A percentile compares a stretch with the other conserved stretches of the same genome.
phyloP scores from a whole-genome alignment of 2,113 vertebrate species.

The Xiphorhynchus elegans region DNA sequence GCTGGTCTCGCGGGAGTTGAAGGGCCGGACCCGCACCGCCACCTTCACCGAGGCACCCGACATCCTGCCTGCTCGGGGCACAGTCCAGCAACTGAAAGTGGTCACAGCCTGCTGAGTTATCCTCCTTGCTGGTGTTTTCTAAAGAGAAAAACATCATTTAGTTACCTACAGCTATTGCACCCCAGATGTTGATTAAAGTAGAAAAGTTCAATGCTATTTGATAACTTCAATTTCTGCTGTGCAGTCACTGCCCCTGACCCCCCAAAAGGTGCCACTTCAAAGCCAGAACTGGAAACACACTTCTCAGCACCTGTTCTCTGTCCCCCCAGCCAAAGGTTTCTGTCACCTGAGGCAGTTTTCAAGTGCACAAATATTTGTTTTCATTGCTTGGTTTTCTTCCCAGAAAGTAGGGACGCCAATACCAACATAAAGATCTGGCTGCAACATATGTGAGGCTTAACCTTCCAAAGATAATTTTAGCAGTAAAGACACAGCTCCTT shows the following conservation, averaged over 20 bases:
- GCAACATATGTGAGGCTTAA: conserved; percentile 6
- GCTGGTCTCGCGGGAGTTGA: conserved; percentile 93
- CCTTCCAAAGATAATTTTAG: conserved; percentile 40
- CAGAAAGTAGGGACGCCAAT: not conserved
- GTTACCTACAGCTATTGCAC: not conserved
- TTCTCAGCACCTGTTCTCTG: not conserved
- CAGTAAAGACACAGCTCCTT: not conserved
- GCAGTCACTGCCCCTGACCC: not conserved
- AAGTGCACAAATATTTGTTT: not conserved
- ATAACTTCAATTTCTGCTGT: not conserved
- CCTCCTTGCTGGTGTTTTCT: conserved; percentile 37
- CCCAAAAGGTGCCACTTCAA: not conserved
- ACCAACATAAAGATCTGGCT: conserved; percentile 16
- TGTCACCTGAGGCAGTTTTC: not conserved
- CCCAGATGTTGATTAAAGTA: not conserved
- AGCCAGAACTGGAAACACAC: not conserved
- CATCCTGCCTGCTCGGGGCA: conserved; percentile 75
- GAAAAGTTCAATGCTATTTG: not conserved
- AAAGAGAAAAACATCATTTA: not conserved
- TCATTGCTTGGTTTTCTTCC: conserved; percentile 10
- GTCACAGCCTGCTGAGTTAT: not conserved
- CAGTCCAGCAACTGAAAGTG: not conserved
- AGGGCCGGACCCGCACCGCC: conserved; percentile 94
- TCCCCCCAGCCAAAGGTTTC: not conserved
- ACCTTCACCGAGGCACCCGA: conserved; percentile 98